These are phyloP conservation scores for Bradypus variegatus DNA, from an alignment of 2,797 vertebrate species.

Conservation along the genomic window DNA sequence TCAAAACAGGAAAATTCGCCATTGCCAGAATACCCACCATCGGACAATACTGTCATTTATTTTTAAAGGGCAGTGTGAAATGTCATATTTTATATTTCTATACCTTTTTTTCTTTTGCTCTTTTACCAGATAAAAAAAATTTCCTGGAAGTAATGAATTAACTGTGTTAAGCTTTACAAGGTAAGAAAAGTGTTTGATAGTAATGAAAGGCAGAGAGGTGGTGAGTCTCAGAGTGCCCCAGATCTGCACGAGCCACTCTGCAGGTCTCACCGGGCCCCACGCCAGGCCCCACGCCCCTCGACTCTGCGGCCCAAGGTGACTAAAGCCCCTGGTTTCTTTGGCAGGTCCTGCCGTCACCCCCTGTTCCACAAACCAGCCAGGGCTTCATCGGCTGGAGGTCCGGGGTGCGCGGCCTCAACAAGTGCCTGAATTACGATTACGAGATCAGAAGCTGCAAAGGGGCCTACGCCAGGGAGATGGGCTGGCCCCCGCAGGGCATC, in stretches of 20 bases:
- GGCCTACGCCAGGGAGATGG: constrained; percentile 71
- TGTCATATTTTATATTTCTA: not conserved
- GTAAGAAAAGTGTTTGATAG: rapidly evolving
- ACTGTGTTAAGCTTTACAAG: not conserved
- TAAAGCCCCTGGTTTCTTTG: not conserved
- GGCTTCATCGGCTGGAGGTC: constrained; percentile 88
- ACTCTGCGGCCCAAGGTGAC: not conserved
- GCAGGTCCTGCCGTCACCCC: constrained; percentile 80
- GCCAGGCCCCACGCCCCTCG: not conserved
- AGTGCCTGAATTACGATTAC: constrained; percentile 68
- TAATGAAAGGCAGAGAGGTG: not conserved
- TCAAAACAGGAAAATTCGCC: not conserved
- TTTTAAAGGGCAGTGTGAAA: not conserved
- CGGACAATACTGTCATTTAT: not conserved
- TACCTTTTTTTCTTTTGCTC: not conserved
- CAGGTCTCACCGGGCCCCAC: rapidly evolving
- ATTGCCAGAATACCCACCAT: not conserved
- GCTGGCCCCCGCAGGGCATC: constrained; percentile 73
- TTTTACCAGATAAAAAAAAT: not conserved
- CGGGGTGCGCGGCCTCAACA: constrained; percentile 66
- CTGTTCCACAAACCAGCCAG: constrained; percentile 81
- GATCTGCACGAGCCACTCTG: rapidly evolving
- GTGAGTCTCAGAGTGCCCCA: rapidly evolving
- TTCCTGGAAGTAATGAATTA: not conserved
- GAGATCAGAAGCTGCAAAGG: constrained; percentile 75